Percentiles rank a stretch among this genome's conserved stretches.
Evolutionary conservation across 2,797 vertebrate species (phyloP).

Genomic region (Menidia menidia): DNA sequence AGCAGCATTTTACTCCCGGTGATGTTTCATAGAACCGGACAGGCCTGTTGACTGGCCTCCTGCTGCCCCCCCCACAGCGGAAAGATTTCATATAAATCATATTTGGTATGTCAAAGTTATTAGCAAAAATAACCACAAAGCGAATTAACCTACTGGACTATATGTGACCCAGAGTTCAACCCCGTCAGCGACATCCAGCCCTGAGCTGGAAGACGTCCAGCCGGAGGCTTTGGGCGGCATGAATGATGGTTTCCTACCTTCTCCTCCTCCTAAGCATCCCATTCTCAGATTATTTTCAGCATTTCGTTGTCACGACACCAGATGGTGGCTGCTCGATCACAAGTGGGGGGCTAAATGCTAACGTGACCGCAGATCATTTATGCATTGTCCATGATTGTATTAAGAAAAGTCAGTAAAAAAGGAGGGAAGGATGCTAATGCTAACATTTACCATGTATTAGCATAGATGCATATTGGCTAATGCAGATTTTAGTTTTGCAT

Average conservation of each 20-base stretch:
- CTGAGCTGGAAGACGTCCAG: conserved; percentile 53
- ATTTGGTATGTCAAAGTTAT: conserved; percentile 28
- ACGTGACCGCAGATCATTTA: not conserved
- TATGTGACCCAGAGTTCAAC: conserved; percentile 49
- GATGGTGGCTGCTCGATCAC: conserved; percentile 18
- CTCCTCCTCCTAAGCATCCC: conserved; percentile 21
- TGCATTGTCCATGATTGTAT: not conserved
- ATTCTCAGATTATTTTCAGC: conserved; percentile 28
- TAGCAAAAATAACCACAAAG: conserved; percentile 15
- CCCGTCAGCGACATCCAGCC: conserved; percentile 48
- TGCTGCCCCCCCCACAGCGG: not conserved
- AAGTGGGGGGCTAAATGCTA: conserved; percentile 10
- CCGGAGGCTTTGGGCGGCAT: conserved; percentile 42
- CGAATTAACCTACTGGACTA: conserved; percentile 59
- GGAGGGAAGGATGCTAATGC: too few species aligned
- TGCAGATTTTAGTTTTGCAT: too few species aligned
- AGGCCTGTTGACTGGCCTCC: too few species aligned
- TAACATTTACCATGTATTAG: too few species aligned
- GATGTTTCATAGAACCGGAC: not conserved
- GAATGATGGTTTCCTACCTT: conserved; percentile 36
- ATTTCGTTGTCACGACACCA: conserved; percentile 29
- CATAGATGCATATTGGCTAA: too few species aligned
- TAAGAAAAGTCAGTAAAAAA: too few species aligned
- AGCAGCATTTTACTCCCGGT: not conserved
- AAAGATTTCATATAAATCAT: conserved; percentile 12